Percentiles rank a stretch among this genome's conserved stretches.
Evolutionary conservation across 2,797 vertebrate genomes (phyloP).

Genomic region (Peromyscus eremicus): DNA sequence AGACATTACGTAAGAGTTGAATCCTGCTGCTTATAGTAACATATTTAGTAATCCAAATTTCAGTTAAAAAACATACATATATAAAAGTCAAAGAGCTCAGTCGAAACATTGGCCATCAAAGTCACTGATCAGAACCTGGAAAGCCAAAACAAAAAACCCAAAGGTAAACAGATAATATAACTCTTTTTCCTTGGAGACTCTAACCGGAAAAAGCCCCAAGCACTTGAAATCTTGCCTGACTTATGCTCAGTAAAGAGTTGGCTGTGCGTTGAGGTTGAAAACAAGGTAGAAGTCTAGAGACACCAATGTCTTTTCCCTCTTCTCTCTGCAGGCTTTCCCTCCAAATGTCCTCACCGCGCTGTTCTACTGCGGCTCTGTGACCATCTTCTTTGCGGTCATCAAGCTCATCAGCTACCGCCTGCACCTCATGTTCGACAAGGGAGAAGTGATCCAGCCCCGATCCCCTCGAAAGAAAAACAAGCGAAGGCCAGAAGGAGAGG

Average conservation of each 20-base stretch:
- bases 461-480: conserved; percentile 91
- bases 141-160: not conserved
- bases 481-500: conserved; percentile 88
- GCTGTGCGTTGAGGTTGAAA: not conserved
- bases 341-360: conserved; percentile 93
- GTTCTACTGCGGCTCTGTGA: conserved; percentile 96
- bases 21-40: not conserved
- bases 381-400: conserved; percentile 95
- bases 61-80: not conserved
- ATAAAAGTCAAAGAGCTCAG: not conserved
- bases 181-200: not conserved
- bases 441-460: conserved; percentile 91
- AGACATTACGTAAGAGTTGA: not conserved
- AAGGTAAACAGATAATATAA: not conserved
- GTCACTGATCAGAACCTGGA: not conserved
- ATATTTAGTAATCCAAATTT: not conserved
- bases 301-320: not conserved
- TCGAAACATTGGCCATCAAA: not conserved
- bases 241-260: not conserved
- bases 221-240: not conserved
- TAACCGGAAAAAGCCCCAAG: not conserved
- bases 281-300: not conserved
- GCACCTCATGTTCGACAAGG: conserved; percentile 97
- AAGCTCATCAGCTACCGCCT: conserved; percentile 97
- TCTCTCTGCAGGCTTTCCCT: conserved; percentile 93